Conservation (phyloP, 2,797 vertebrate species). For the Arnoldichthys spilopterus region DNA sequence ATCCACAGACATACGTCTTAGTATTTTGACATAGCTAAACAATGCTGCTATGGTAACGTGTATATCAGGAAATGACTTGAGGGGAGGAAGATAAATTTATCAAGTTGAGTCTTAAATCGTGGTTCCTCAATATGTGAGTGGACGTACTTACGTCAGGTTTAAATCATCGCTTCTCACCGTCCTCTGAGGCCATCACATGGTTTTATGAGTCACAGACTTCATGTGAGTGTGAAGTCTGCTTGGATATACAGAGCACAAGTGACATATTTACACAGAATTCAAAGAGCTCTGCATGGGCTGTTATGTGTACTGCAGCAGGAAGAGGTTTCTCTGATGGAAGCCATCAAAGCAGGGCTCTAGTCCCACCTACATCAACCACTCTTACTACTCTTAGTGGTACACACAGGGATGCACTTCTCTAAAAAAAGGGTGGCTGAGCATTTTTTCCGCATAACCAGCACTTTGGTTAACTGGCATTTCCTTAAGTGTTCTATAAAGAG, state of each 20-base stretch:
- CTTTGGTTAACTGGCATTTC: constrained; percentile 70
- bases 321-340: neutral
- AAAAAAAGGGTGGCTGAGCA: neutral
- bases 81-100: constrained; percentile 1
- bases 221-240: constrained; percentile 22
- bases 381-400: neutral
- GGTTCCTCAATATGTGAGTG: neutral
- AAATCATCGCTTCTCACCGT: neutral
- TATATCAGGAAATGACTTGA: constrained; percentile 26
- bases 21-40: constrained; percentile 25
- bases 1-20: neutral
- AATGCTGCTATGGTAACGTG: constrained; percentile 21
- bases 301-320: constrained; percentile 7
- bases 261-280: constrained; percentile 49
- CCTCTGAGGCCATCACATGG: constrained; percentile 21
- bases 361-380: neutral
- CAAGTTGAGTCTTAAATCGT: constrained; percentile 34
- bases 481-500: constrained; percentile 59
- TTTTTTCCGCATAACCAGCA: constrained; percentile 64
- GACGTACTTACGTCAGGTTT: constrained; percentile 4
- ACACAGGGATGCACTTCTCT: neutral
- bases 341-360: constrained; percentile 4
- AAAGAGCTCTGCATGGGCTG: constrained; percentile 24
- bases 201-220: constrained; percentile 58
- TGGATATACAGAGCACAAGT: constrained; percentile 24